Conservation (phyloP, 2,888 invertebrate species). For the Calameuta idolon region DNA sequence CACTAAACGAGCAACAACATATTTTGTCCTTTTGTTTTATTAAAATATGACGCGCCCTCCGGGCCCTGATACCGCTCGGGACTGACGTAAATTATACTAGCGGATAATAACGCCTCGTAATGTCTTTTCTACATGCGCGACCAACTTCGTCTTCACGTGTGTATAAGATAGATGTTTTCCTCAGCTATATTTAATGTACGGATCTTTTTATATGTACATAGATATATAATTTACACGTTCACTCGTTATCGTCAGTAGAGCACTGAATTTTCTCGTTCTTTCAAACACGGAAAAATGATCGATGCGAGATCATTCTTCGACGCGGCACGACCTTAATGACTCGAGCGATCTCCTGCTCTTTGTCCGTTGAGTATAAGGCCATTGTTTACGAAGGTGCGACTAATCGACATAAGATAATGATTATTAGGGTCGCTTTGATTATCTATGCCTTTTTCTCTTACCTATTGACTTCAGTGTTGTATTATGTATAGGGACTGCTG, state of each 20-base stretch:
- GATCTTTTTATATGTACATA: background rate
- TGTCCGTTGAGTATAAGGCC: background rate
- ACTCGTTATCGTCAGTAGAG: background rate
- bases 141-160: background rate
- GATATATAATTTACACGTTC: background rate
- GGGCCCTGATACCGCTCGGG: background rate
- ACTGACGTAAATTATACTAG: background rate
- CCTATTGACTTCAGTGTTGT: background rate
- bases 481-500: background rate
- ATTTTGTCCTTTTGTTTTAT: constrained; percentile 37
- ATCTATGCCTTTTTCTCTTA: background rate
- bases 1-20: constrained; percentile 28
- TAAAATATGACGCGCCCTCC: constrained; percentile 40
- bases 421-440: background rate
- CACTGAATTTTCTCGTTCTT: background rate
- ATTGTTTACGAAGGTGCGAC: background rate
- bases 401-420: background rate
- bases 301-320: background rate
- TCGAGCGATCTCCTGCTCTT: background rate
- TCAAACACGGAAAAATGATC: background rate
- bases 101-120: background rate
- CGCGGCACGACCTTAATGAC: background rate
- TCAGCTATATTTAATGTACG: background rate
- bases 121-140: background rate
- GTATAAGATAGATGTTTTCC: background rate